These are phyloP conservation scores for Synanthedon vespiformis DNA, from an alignment of 2,888 invertebrate species.

Conservation along the genomic window DNA sequence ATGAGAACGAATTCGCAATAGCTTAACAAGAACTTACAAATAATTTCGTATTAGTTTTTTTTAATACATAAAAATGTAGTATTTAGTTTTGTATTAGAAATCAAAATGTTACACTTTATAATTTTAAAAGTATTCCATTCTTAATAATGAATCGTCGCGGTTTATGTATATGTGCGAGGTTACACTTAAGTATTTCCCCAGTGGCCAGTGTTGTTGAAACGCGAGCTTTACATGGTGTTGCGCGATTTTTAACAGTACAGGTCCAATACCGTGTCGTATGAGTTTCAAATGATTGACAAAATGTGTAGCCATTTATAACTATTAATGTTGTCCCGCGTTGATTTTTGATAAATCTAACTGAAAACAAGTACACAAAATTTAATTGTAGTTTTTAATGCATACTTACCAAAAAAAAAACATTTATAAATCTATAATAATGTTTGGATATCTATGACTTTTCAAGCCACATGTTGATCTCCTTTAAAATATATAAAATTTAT, in stretches of 20 bases:
- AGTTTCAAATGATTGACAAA: conserved; percentile 7
- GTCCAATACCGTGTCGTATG: conserved; percentile 13
- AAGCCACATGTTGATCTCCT: too few relatives aligned
- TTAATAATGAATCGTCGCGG: conserved; percentile 6
- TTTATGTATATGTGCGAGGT: conserved; percentile 1
- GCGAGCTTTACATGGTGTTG: not conserved
- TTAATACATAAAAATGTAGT: too few relatives aligned
- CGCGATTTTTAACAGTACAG: conserved; percentile 8
- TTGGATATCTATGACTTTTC: too few relatives aligned
- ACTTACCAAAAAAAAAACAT: too few relatives aligned
- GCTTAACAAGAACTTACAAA: too few relatives aligned
- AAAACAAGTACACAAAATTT: not conserved
- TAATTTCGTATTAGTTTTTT: too few relatives aligned
- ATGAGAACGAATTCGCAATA: too few relatives aligned
- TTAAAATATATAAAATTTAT: too few relatives aligned
- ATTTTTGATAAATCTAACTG: not conserved
- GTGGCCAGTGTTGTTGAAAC: not conserved
- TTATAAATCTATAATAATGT: too few relatives aligned
- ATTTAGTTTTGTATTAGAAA: too few relatives aligned
- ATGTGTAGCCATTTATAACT: conserved; percentile 14
- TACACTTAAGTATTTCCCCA: not conserved
- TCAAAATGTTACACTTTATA: not conserved
- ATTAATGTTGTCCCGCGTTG: not conserved
- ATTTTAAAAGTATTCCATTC: conserved; percentile 11
- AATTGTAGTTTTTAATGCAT: not conserved